These are phyloP conservation scores for Archilochus colubris DNA, from an alignment of 2,113 vertebrate genomes.

Conservation along the genomic window DNA sequence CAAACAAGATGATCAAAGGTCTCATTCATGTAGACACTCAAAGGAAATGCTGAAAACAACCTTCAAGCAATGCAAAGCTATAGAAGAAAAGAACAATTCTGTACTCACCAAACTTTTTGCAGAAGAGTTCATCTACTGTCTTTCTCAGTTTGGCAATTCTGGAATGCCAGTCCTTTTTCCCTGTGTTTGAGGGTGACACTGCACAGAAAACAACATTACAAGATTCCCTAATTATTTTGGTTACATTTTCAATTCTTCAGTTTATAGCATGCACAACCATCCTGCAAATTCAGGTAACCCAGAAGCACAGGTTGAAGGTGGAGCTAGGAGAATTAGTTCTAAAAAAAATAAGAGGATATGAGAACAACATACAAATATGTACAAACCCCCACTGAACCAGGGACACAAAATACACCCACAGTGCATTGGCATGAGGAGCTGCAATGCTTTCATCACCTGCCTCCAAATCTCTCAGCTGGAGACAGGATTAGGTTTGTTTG, in stretches of 20 bases:
- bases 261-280: neutral
- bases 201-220: neutral
- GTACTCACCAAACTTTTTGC: constrained; percentile 80
- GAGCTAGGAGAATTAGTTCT: neutral
- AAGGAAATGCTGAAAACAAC: neutral
- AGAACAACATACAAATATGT: neutral
- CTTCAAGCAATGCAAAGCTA: neutral
- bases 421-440: neutral
- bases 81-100: neutral
- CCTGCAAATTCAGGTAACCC: neutral
- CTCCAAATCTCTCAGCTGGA: neutral
- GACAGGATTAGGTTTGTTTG: neutral
- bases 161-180: constrained; percentile 78
- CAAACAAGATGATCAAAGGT: neutral
- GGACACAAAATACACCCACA: neutral
- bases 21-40: fast-evolving
- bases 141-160: constrained; percentile 77
- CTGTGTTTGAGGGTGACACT: constrained; percentile 17
- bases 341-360: neutral
- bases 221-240: neutral
- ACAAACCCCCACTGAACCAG: neutral
- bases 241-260: neutral
- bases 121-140: constrained; percentile 81
- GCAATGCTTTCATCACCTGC: neutral
- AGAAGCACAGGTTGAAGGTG: neutral